A percentile compares a stretch with the other conserved stretches of the same genome.
These are phyloP conservation scores for Drosophila gaucha DNA, from an alignment of 2,888 invertebrate genomes.

Conservation along the genomic window DNA sequence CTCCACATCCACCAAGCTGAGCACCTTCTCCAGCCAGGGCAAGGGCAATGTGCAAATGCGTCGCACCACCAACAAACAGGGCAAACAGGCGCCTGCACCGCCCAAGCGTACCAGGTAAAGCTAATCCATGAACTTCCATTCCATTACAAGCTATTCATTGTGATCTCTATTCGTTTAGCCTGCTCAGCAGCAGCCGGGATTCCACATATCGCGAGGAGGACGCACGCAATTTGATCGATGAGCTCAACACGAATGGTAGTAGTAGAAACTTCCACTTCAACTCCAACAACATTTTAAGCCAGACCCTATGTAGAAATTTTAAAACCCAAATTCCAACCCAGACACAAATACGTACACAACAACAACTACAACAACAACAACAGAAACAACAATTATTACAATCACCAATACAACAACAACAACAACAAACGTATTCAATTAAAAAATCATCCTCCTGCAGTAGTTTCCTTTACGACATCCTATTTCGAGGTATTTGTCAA, in stretches of 20 bases:
- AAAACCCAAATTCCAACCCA: slow-evolving; percentile 81
- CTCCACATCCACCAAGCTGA: slow-evolving; percentile 86
- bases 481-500: slow-evolving; percentile 85
- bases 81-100: slow-evolving; percentile 97
- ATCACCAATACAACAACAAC: slow-evolving; percentile 43
- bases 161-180: slow-evolving; percentile 46
- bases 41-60: slow-evolving; percentile 92
- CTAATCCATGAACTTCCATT: not conserved
- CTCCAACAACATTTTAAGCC: slow-evolving; percentile 66
- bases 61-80: slow-evolving; percentile 93
- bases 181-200: slow-evolving; percentile 84
- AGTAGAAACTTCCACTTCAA: slow-evolving; percentile 65
- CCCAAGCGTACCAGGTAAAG: slow-evolving; percentile 95
- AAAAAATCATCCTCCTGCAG: slow-evolving; percentile 85
- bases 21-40: slow-evolving; percentile 87
- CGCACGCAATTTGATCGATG: slow-evolving; percentile 83
- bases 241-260: slow-evolving; percentile 84
- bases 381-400: slow-evolving; percentile 59
- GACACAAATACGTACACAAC: slow-evolving; percentile 75
- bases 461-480: slow-evolving; percentile 85
- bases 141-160: not conserved
- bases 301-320: slow-evolving; percentile 81
- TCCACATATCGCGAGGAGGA: slow-evolving; percentile 85
- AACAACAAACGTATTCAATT: slow-evolving; percentile 80
- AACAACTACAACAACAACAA: slow-evolving; percentile 61